Conservation (phyloP, 2,797 vertebrate genomes). For the Pristis pectinata region DNA sequence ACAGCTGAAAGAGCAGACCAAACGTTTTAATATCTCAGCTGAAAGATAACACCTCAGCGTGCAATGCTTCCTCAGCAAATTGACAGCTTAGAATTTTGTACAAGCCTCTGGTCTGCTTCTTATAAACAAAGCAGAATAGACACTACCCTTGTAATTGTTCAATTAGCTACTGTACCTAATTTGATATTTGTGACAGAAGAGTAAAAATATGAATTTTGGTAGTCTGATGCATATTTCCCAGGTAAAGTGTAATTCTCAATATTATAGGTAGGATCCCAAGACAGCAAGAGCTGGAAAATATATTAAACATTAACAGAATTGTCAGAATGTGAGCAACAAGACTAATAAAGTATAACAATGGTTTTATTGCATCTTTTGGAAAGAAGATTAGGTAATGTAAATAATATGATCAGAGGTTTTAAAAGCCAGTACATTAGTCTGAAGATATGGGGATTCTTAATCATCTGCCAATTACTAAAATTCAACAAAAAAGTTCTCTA, state of each 20-base stretch:
- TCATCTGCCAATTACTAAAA: background rate
- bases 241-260: background rate
- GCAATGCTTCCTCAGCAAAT: background rate
- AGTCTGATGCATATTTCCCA: background rate
- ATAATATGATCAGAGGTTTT: background rate
- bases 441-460: background rate
- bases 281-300: background rate
- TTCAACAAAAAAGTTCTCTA: slow-evolving; percentile 26
- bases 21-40: background rate
- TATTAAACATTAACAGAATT: background rate
- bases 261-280: background rate
- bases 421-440: background rate
- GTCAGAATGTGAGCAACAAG: background rate
- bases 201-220: background rate
- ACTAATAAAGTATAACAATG: background rate
- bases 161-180: background rate
- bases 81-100: too few relatives aligned
- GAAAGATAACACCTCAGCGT: background rate
- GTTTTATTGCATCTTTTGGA: background rate
- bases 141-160: background rate
- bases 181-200: background rate
- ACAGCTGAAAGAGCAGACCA: background rate
- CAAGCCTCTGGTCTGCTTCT: background rate
- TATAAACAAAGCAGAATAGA: background rate
- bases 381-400: background rate